Conservation (phyloP, 2,888 invertebrate genomes). For the Acanthosepion esculentum region DNA sequence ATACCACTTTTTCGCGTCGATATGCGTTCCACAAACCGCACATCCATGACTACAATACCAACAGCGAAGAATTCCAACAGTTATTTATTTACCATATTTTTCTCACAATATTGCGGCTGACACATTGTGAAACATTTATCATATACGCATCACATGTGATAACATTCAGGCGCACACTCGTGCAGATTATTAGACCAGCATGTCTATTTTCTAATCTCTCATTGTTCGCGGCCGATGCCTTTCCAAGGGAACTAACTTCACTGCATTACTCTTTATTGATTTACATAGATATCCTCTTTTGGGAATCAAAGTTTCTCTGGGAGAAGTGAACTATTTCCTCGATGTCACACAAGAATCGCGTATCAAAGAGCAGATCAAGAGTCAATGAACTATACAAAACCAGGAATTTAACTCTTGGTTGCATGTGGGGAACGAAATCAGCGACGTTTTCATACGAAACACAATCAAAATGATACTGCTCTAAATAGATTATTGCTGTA, state of each 20-base stretch:
- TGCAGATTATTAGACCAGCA: no score
- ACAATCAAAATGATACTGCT: background rate
- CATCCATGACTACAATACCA: no score
- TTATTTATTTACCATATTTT: background rate
- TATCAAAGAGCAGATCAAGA: background rate
- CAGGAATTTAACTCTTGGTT: background rate
- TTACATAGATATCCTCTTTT: background rate
- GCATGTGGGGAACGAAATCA: background rate
- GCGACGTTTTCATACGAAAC: background rate
- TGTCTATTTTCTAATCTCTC: background rate
- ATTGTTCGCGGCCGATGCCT: background rate
- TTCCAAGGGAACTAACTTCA: background rate
- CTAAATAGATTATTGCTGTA: background rate
- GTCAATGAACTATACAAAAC: background rate
- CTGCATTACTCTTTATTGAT: background rate
- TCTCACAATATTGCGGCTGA: background rate
- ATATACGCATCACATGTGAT: background rate
- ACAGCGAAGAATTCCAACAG: no score
- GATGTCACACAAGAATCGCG: background rate
- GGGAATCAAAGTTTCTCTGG: background rate
- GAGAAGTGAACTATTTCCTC: background rate
- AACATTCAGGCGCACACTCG: background rate
- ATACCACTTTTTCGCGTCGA: no score
- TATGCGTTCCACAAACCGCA: no score
- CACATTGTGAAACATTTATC: background rate